Evolutionary conservation across 2,797 vertebrate genomes (phyloP), one percentile per base, ranked within the genome.

Genomic region (Phrynocephalus vlangalii): DNA sequence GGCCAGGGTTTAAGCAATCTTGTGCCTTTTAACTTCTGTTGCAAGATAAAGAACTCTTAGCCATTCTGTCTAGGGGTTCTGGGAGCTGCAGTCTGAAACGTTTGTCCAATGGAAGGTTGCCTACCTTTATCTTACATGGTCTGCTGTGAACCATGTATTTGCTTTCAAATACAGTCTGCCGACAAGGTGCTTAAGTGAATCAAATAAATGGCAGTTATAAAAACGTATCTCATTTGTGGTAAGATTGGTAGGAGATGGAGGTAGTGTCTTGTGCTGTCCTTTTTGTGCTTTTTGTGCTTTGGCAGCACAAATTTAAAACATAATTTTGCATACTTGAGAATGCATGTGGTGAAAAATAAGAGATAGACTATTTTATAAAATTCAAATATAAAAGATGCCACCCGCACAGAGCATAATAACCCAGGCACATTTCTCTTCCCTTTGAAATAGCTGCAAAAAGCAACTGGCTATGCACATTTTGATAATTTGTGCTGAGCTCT

Each of bases 401-500:
- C 63, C 82, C 87, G 75, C n/a, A 88, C 84, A 70, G 84, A 24
- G 71, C 71, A 84, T 86, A 71, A 80, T 38, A 71, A 84, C 30
- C 79, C 1, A 91, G 78, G 9, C n/a, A 38, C 50, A 84, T 83
- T 90, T 89, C 79, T 86, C 87, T 84, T 78, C 79, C 82, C 1
- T 76, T n/a, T 38, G 76, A 76, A 91, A 80, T 5, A 86, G 72
- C 73, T 89, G 75, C 68, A 87, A 88, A 56, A 93, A 85, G 24
- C 87, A 85, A 87, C 33, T 66, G 88, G 70, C 71, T 83, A 73
- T 85, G 77, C 83, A 78, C 83, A 82, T 0, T 1, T 89, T 88
- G 73, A 79, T 83, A n/a, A 84, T 90, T 93, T 94, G 83, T 92
- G 85, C 89, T 93, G 90, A 95, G 71, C 22, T 90, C 66, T 87